A percentile compares a stretch with the other conserved stretches of the same genome.
Conservation (phyloP, 2,113 vertebrate genomes). For the Chaetodon trifascialis region DNA sequence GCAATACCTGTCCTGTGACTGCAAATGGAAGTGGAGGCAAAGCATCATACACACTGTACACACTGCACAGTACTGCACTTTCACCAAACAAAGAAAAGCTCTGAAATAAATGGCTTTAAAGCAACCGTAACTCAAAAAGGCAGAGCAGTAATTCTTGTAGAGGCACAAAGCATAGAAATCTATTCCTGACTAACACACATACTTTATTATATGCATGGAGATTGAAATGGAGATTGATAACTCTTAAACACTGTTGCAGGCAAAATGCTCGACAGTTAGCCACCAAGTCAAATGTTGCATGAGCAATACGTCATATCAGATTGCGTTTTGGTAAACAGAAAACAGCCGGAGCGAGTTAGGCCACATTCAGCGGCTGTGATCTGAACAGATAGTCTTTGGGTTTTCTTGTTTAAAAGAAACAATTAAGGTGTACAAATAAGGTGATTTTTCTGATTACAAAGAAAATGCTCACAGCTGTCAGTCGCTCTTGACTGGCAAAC, state of each 20-base stretch:
- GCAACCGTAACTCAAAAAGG: neutral
- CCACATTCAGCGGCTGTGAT: constrained; percentile 4
- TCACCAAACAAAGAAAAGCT: neutral
- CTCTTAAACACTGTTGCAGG: neutral
- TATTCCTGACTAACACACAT: neutral
- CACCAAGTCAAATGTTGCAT: constrained; percentile 17
- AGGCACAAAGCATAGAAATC: neutral
- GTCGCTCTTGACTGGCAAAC: neutral
- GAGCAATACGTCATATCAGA: neutral
- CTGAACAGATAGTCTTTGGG: neutral
- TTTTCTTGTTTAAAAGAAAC: neutral
- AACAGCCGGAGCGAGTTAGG: neutral
- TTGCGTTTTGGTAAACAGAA: neutral
- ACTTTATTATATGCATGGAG: neutral
- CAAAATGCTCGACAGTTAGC: neutral
- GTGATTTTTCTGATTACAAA: constrained; percentile 14
- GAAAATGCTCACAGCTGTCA: constrained; percentile 5
- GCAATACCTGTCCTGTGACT: constrained; percentile 95
- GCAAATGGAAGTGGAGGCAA: constrained; percentile 6
- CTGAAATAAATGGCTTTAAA: neutral
- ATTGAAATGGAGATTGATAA: neutral
- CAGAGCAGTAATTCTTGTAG: neutral
- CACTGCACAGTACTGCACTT: neutral
- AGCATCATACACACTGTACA: neutral
- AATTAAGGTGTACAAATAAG: too few species aligned